Evolutionary conservation across 2,797 vertebrate genomes (phyloP).

Genomic region (Hephaestus fuliginosus): DNA sequence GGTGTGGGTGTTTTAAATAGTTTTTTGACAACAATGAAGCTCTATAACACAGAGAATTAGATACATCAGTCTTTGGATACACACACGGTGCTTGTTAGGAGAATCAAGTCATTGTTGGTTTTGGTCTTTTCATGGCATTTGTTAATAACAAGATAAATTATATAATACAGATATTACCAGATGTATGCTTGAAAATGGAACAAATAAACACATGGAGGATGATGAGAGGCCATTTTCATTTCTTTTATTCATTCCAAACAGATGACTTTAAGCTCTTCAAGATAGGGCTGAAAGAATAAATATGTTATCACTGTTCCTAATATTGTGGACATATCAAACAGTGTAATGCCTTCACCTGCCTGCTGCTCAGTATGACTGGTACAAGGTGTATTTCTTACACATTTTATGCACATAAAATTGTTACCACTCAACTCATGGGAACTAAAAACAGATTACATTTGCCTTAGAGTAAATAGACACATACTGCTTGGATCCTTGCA

Average conservation of each 20-base stretch:
- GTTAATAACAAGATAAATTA: neutral
- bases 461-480: neutral
- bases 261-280: neutral
- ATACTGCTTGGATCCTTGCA: no score
- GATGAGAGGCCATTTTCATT: neutral
- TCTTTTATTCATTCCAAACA: neutral
- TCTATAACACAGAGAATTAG: neutral
- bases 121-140: neutral
- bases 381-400: neutral
- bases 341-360: neutral
- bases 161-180: neutral
- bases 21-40: neutral
- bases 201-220: neutral
- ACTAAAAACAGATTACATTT: constrained; percentile 2
- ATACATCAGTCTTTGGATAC: neutral
- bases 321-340: neutral
- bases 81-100: neutral
- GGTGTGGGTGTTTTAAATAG: neutral
- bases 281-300: constrained; percentile 1
- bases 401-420: neutral
- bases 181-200: neutral
- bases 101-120: neutral
- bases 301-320: neutral
- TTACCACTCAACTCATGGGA: neutral
- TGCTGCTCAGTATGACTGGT: neutral